Conservation (phyloP, 2,888 invertebrate species). For the Aspidapion aeneum region DNA sequence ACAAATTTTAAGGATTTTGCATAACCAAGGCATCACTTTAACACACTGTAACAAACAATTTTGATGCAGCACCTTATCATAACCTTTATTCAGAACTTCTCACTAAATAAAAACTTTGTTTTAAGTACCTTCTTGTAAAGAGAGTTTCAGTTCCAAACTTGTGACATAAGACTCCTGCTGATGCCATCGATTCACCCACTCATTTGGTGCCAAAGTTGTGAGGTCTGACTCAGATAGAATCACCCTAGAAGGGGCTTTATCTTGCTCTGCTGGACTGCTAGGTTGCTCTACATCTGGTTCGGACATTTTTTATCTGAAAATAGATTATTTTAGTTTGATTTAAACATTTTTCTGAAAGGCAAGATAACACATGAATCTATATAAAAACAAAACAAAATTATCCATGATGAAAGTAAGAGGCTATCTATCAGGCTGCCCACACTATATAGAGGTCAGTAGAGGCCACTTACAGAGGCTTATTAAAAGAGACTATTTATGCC, state of each 20-base stretch:
- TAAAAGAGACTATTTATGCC: no score
- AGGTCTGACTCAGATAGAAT: slow-evolving; percentile 63
- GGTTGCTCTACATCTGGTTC: slow-evolving; percentile 41
- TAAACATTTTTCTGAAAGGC: background rate
- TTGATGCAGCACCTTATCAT: slow-evolving; percentile 21
- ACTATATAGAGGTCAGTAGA: no score
- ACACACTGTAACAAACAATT: slow-evolving; percentile 23
- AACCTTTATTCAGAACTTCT: background rate
- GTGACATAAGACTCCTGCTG: slow-evolving; percentile 75
- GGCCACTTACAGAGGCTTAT: no score
- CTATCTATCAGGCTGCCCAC: no score
- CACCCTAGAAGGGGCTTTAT: slow-evolving; percentile 53
- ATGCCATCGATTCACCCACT: slow-evolving; percentile 68
- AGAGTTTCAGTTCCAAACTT: slow-evolving; percentile 68
- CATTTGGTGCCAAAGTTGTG: slow-evolving; percentile 60
- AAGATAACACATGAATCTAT: background rate
- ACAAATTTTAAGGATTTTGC: slow-evolving; percentile 29
- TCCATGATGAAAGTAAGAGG: no score
- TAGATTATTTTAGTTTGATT: background rate
- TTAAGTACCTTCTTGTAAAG: slow-evolving; percentile 73
- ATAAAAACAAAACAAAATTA: no score
- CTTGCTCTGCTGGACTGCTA: slow-evolving; percentile 53
- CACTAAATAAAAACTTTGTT: slow-evolving; percentile 38
- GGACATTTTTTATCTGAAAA: slow-evolving; percentile 36
- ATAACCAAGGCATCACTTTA: slow-evolving; percentile 18